Evolutionary conservation across 2,113 vertebrate genomes (phyloP).

Genomic region (Geococcyx californianus): DNA sequence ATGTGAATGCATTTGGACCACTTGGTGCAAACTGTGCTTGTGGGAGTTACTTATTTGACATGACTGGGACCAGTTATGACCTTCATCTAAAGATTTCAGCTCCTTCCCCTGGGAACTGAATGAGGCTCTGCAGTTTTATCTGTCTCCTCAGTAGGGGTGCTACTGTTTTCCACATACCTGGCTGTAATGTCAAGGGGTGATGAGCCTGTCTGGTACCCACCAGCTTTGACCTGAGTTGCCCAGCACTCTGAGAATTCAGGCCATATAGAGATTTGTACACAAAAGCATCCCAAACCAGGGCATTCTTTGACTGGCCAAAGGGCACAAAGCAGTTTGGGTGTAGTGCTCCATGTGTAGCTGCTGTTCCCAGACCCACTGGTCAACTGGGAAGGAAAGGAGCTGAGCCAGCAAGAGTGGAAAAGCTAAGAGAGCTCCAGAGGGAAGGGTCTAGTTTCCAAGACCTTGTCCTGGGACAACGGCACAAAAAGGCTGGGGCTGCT

Average conservation of each 20-base stretch:
- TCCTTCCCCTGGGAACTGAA: background rate
- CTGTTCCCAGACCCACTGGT: background rate
- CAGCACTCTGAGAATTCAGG: background rate
- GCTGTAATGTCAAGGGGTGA: background rate
- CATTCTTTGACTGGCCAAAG: background rate
- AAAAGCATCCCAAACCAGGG: background rate
- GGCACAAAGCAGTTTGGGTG: background rate
- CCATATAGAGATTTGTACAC: background rate
- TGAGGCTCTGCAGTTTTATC: background rate
- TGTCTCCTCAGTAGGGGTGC: background rate
- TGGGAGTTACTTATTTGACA: slow-evolving; percentile 26
- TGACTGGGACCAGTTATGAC: slow-evolving; percentile 27
- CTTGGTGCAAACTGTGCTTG: slow-evolving; percentile 12
- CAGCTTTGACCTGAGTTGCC: background rate
- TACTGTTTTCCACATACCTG: background rate
- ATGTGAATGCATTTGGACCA: slow-evolving; percentile 41
- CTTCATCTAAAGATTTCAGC: background rate
- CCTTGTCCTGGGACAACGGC: background rate
- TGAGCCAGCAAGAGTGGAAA: background rate
- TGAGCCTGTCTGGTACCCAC: background rate
- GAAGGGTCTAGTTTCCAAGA: background rate
- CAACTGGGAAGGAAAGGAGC: background rate
- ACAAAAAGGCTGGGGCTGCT: background rate
- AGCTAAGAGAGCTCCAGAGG: background rate
- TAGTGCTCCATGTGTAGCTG: background rate